Evolutionary conservation across 2,888 invertebrate genomes (phyloP), one percentile per base, ranked within the genome.

Genomic region (Agapostemon virescens): DNA sequence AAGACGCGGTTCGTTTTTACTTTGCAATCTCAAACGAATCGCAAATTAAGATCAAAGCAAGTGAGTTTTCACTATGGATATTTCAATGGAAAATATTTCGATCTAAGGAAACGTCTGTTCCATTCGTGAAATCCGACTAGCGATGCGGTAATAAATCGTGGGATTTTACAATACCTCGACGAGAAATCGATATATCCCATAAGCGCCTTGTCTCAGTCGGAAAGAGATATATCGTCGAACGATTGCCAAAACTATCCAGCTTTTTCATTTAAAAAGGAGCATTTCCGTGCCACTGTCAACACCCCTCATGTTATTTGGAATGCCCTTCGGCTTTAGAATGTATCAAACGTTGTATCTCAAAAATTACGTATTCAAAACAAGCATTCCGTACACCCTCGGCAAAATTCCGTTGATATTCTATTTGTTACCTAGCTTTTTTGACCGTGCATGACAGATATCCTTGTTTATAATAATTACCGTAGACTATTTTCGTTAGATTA

Each of bases 111-210:
- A 74, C 75, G 75, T 75, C 76, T 75, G 74, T 74, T 80, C 68
- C 69, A 42, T 61, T 71, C 68, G 73, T 33, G 69, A 76, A 83
- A 84, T 80, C 74, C 83, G 52, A 52, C 74, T 52, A 30, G 58
- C 61, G 61, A 38, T 71, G 23, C 42, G 66, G 79, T 69, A 79
- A 84, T 84, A 84, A 84, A 84, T 84, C 77, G 72, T 77, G 11
- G 81, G 83, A 83, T 84, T 83, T 81, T 73, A 76, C 77, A 69
- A 77, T 77, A 75, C 74, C 63, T 42, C 58, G 75, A 74, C 67
- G 82, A 83, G 79, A 73, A 83, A 84, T 83, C 84, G 81, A 84
- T 83, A 74, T 79, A 83, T 83, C 81, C 84, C 78, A 74, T 84
- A 84, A 84, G 83, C 81, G 72, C 73, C 84, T 79, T 79, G 83